Conservation (phyloP, 2,888 invertebrate genomes). For the Chorisops tibialis region DNA sequence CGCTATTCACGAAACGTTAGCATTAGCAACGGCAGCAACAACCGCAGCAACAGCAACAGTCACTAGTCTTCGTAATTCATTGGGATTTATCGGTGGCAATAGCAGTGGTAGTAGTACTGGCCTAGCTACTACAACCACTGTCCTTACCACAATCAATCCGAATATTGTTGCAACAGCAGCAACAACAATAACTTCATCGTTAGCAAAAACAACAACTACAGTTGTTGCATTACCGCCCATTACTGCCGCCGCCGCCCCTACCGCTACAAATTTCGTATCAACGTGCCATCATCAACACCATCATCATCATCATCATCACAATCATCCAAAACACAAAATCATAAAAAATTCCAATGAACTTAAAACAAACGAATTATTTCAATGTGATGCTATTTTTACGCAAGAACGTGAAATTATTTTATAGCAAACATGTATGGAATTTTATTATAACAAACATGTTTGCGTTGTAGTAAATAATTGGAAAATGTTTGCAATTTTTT, state of each 20-base stretch:
- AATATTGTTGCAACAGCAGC: constrained; percentile 19
- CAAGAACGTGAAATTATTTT: constrained; percentile 49
- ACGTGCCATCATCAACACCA: constrained; percentile 23
- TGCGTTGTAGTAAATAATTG: no score
- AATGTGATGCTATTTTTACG: constrained; percentile 46
- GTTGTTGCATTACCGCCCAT: constrained; percentile 25
- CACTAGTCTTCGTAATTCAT: not conserved
- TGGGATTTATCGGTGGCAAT: not conserved
- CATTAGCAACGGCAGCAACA: not conserved
- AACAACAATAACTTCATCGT: constrained; percentile 8
- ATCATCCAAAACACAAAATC: constrained; percentile 16
- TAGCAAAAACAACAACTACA: constrained; percentile 18
- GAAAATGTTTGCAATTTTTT: no score
- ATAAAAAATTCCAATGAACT: constrained; percentile 21
- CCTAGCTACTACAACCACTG: constrained; percentile 21
- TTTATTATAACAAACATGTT: no score
- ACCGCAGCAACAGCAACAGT: not conserved
- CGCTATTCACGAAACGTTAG: constrained; percentile 44
- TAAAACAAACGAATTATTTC: constrained; percentile 39
- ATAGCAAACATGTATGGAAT: constrained; percentile 38
- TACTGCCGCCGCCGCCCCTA: constrained; percentile 14
- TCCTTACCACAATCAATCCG: constrained; percentile 30
- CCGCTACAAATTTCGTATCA: constrained; percentile 8
- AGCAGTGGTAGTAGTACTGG: constrained; percentile 19
- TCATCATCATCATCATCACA: no score